Conservation (phyloP, 2,113 vertebrate genomes). For the Micromys minutus region DNA sequence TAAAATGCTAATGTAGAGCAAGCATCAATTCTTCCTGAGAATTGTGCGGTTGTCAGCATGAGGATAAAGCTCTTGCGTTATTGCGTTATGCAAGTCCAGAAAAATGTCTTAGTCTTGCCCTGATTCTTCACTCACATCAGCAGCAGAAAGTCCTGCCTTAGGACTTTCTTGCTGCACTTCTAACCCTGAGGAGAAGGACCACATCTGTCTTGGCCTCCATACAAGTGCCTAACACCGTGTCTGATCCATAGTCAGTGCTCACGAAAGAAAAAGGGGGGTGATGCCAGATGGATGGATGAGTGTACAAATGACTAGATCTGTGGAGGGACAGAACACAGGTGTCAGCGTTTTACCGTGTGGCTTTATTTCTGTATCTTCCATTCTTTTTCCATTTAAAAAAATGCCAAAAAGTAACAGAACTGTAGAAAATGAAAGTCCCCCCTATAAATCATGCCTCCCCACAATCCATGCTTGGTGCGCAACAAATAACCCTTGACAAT, state of each 20-base stretch:
- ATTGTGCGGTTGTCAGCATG: neutral
- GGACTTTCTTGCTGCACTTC: neutral
- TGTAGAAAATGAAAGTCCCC: constrained; percentile 6
- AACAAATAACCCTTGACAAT: constrained; percentile 18
- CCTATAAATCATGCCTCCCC: constrained; percentile 4
- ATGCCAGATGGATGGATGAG: neutral
- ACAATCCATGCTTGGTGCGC: neutral
- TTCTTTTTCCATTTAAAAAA: constrained; percentile 22
- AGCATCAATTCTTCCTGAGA: constrained; percentile 10
- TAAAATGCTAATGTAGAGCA: neutral
- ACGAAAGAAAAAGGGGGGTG: neutral
- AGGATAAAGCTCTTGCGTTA: neutral
- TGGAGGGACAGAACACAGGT: neutral
- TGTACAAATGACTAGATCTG: neutral
- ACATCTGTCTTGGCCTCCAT: neutral
- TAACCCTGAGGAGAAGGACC: neutral
- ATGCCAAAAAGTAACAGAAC: constrained; percentile 10
- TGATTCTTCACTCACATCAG: neutral
- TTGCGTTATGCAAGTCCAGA: neutral
- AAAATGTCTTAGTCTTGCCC: constrained; percentile 3
- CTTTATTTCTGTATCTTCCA: neutral
- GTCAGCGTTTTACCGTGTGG: constrained; percentile 19
- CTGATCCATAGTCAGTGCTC: neutral
- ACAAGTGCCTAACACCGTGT: neutral
- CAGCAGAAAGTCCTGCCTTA: neutral